Evolutionary conservation across 2,797 vertebrate species (phyloP), one percentile per base, ranked within the genome.

Genomic region (Arnoldichthys spilopterus): DNA sequence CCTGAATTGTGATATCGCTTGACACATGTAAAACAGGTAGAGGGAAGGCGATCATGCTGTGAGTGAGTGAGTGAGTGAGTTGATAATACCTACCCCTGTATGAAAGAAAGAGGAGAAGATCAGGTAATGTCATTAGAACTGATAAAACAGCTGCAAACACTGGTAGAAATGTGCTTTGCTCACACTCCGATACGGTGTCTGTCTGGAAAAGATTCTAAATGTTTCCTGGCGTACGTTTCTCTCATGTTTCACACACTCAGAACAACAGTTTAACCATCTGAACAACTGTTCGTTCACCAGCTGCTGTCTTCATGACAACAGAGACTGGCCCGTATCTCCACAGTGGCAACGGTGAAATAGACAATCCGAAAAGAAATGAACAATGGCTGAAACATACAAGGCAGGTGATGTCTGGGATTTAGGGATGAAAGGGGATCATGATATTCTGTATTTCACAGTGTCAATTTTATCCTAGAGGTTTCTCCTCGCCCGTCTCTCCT

Each of bases 291-390:
- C 47, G 1, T 71, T 71, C 68, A n/a, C 28, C 49, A 37, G 66
- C 66, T 51, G 45, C 66, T 49, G 68, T 54, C 34, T 54, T 71
- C 68, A 37, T 54, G 49, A 37, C 49, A 71, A 54, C 68, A 54
- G 20, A 54, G 68, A 53, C 68, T 13, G 47, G 49, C 7, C 30
- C 20, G 18, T 37, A 37, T 71, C 68, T 22, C 68, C 30, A 8
- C 11, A 20, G 68, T 15, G 30, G 28, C 28, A 16, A 22, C 3
- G 68, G 49, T 32, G 18, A n/a, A 54, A 51, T 54, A 54, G 49
- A 54, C 28, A 8, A 54, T 13, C 47, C 11, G 28, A 37, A 16
- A 34, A 11, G 28, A 71, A 71, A 71, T 71, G 49, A 71, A 47
- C 37, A 71, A 37, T 24, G 54, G 49, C 68, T 53, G 49, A 32